Evolutionary conservation across 2,113 vertebrate genomes (phyloP).

Genomic region (Amblyornis subalaris): DNA sequence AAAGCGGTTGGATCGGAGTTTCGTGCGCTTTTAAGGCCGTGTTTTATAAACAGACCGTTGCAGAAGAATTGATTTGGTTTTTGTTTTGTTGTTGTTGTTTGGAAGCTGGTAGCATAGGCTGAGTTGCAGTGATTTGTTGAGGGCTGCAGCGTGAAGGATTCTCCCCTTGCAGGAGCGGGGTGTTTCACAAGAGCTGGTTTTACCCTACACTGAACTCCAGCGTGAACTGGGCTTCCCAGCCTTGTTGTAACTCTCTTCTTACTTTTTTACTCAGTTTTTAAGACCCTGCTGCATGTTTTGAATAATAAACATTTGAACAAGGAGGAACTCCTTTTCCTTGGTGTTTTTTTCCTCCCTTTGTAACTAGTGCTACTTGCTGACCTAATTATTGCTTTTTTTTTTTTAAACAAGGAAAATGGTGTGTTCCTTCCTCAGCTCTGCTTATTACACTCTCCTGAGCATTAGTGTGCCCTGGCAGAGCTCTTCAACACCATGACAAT

Average conservation of each 20-base stretch:
- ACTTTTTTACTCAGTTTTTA: slow-evolving; percentile 42
- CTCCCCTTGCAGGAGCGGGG: not conserved
- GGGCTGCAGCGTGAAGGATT: not conserved
- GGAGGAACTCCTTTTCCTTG: not conserved
- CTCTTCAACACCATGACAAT: not conserved
- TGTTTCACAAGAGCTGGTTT: not conserved
- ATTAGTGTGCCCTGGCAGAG: not conserved
- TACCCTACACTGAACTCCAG: not conserved
- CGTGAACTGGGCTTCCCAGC: not conserved
- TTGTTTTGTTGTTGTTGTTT: not conserved
- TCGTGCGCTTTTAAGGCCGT: slow-evolving; percentile 17
- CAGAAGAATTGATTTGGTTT: not conserved
- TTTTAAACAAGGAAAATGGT: not conserved
- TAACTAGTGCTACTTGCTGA: slow-evolving; percentile 30
- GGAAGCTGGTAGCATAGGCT: not conserved
- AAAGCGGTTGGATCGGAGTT: not conserved
- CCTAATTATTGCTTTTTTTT: slow-evolving; percentile 29
- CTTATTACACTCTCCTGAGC: not conserved
- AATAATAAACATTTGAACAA: slow-evolving; percentile 55
- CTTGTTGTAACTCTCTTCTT: not conserved
- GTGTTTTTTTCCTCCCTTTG: not conserved
- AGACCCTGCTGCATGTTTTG: slow-evolving; percentile 5
- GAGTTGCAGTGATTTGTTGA: not conserved
- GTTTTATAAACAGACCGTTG: not conserved
- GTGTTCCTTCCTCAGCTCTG: slow-evolving; percentile 7